phyloP scores from a whole-genome alignment of 2,797 vertebrate species.

The Varecia variegata region DNA sequence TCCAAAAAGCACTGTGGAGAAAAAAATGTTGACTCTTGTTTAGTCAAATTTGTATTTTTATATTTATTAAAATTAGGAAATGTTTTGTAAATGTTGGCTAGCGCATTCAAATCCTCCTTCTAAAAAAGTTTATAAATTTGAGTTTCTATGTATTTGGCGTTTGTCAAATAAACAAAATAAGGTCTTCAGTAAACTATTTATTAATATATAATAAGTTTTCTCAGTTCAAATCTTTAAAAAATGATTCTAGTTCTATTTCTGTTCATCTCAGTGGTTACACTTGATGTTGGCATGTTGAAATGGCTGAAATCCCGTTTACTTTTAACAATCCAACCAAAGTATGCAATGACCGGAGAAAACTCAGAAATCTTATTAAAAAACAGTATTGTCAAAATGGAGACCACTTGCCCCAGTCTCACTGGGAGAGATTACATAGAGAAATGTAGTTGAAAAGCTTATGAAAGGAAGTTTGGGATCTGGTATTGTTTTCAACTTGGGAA shows the following conservation, averaged over 20 bases:
- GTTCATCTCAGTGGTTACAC: background rate
- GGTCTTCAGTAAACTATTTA: background rate
- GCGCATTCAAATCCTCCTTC: background rate
- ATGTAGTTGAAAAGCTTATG: background rate
- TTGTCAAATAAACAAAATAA: conserved; percentile 31
- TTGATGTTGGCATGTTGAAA: background rate
- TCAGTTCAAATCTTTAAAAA: conserved; percentile 23
- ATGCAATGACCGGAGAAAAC: background rate
- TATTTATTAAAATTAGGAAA: conserved; percentile 37
- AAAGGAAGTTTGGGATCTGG: background rate
- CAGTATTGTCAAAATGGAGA: background rate
- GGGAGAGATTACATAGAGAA: conserved; percentile 6
- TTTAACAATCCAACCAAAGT: background rate
- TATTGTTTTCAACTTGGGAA: background rate
- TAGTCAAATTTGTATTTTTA: conserved; percentile 38
- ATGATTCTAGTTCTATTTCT: background rate
- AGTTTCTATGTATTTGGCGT: background rate
- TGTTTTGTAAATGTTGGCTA: background rate
- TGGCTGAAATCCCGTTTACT: conserved; percentile 32
- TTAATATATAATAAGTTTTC: background rate
- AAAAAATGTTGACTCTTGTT: background rate
- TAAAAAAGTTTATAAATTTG: background rate
- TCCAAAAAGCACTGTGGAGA: background rate
- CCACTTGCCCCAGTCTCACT: background rate
- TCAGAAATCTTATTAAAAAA: background rate